phyloP scores from a whole-genome alignment of 2,113 vertebrate species.

The Hemiprocne comata region DNA sequence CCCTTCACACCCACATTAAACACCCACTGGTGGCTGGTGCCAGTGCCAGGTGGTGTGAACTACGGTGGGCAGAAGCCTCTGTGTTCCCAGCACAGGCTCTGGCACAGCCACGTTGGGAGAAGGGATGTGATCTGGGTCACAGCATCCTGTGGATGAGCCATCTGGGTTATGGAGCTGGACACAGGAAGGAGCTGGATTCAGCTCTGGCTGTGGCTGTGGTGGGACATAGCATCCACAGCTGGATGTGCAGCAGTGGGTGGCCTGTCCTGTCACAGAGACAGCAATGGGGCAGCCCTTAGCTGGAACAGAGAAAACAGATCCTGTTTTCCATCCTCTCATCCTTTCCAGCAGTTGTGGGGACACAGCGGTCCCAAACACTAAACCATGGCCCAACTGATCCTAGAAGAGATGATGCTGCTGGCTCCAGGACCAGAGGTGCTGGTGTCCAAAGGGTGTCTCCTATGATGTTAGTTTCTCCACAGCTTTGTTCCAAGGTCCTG shows the following conservation, averaged over 20 bases:
- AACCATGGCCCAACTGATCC: neutral
- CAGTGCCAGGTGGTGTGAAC: neutral
- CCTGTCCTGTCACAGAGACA: neutral
- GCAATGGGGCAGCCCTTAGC: neutral
- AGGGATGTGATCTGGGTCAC: neutral
- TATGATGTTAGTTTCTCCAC: neutral
- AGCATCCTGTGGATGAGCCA: neutral
- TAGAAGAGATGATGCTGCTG: neutral
- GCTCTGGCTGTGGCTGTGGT: neutral
- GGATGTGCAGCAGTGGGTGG: neutral
- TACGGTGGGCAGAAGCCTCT: neutral
- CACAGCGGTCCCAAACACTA: neutral
- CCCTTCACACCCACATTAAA: neutral
- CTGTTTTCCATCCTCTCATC: neutral
- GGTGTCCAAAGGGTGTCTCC: neutral
- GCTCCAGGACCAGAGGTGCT: neutral
- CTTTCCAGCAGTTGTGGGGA: neutral
- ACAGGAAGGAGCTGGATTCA: neutral
- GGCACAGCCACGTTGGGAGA: neutral
- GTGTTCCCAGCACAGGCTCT: neutral
- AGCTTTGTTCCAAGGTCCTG: neutral
- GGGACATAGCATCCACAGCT: neutral
- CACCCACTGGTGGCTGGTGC: neutral
- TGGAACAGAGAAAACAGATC: neutral
- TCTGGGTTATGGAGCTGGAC: neutral